phyloP scores from a whole-genome alignment of 2,888 invertebrate genomes.

The Dryococelus australis region DNA sequence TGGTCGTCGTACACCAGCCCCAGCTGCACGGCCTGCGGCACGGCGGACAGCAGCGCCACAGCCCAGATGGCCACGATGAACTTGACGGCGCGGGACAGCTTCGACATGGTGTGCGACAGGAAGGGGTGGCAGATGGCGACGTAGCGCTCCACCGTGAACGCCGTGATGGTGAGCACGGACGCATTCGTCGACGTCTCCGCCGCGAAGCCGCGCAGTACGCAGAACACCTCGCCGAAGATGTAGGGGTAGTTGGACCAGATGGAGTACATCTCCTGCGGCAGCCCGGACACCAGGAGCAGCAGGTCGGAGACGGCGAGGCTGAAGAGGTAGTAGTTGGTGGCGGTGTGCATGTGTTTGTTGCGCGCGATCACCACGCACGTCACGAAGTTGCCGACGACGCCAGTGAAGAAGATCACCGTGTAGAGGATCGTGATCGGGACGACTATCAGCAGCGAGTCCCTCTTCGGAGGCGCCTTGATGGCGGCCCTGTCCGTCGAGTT shows the following conservation, averaged over 20 bases:
- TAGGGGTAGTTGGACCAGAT: constrained; percentile 81
- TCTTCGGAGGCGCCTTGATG: constrained; percentile 33
- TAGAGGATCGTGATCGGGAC: constrained; percentile 74
- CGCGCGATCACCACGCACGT: constrained; percentile 80
- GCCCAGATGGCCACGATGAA: constrained; percentile 79
- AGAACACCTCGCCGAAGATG: constrained; percentile 71
- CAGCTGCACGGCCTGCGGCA: constrained; percentile 83
- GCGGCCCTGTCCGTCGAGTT: not conserved
- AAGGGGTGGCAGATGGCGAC: constrained; percentile 73
- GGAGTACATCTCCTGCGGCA: constrained; percentile 80
- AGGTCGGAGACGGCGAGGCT: constrained; percentile 81
- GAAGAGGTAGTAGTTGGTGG: constrained; percentile 84
- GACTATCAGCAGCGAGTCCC: constrained; percentile 67
- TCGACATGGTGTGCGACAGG: constrained; percentile 82
- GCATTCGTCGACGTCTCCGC: constrained; percentile 67
- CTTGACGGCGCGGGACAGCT: constrained; percentile 80
- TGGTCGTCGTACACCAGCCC: constrained; percentile 70
- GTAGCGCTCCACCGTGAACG: constrained; percentile 73
- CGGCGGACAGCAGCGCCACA: constrained; percentile 74
- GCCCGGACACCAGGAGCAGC: constrained; percentile 74
- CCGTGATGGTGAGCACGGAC: constrained; percentile 56
- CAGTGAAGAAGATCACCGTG: constrained; percentile 72
- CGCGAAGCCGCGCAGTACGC: constrained; percentile 63
- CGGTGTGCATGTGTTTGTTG: constrained; percentile 83
- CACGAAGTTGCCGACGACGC: constrained; percentile 77